phyloP scores from a whole-genome alignment of 2,797 vertebrate species.

The Sebastolobus alascanus region DNA sequence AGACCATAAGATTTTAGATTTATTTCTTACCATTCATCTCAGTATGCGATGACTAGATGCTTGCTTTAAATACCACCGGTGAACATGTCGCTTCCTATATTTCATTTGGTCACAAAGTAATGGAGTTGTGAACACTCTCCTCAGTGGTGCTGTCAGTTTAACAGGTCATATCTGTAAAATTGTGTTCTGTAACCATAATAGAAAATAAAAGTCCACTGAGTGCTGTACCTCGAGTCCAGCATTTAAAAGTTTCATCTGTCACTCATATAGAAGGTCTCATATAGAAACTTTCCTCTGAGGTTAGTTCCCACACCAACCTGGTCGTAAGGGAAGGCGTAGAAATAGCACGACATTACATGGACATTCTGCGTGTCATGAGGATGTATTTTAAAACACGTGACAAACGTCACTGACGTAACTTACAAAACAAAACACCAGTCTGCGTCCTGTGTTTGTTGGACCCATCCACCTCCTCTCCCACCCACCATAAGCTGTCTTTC shows the following conservation, averaged over 20 bases:
- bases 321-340: too few species aligned
- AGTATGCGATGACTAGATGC: background rate
- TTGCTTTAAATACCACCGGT: background rate
- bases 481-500: too few species aligned
- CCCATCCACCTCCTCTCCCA: too few species aligned
- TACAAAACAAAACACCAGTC: too few species aligned
- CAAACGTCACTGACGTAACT: too few species aligned
- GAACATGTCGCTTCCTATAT: background rate
- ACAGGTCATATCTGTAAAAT: constrained; percentile 11
- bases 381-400: too few species aligned
- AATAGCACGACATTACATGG: too few species aligned
- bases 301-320: background rate
- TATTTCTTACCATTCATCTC: background rate
- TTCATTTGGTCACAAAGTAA: background rate
- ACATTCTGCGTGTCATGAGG: too few species aligned
- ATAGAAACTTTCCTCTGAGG: background rate
- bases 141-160: background rate
- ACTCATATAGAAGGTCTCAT: background rate
- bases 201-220: constrained; percentile 24
- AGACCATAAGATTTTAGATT: background rate
- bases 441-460: too few species aligned
- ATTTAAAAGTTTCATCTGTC: constrained; percentile 9
- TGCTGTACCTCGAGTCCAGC: background rate
- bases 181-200: background rate
- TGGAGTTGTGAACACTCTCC: background rate